Percentiles rank a stretch among this genome's conserved stretches.
Evolutionary conservation across 1,140 invertebrate species (phyloP).

Genomic region (Zaprionus lachaisei): DNA sequence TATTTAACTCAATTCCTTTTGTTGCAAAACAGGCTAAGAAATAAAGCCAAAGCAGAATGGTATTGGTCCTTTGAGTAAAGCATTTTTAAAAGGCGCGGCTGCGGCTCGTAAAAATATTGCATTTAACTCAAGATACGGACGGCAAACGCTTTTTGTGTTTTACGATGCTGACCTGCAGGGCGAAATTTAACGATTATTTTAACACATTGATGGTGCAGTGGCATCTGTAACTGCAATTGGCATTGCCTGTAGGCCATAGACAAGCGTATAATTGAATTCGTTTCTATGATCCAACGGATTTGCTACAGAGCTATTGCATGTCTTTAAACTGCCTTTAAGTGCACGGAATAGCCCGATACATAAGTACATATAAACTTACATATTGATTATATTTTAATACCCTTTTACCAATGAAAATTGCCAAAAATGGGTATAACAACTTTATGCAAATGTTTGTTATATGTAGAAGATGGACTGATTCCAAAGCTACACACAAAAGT

Average conservation of each 20-base stretch:
- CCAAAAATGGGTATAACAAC: too few relatives aligned
- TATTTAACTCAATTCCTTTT: constrained; percentile 61
- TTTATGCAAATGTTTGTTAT: not conserved
- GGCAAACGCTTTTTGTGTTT: constrained; percentile 62
- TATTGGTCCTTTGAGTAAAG: constrained; percentile 11
- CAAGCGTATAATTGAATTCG: constrained; percentile 77
- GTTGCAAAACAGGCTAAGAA: constrained; percentile 56
- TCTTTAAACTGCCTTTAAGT: constrained; percentile 63
- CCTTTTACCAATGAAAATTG: not conserved
- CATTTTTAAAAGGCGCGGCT: constrained; percentile 34
- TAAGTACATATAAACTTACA: not conserved
- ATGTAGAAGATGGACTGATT: too few relatives aligned
- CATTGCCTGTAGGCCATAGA: constrained; percentile 45
- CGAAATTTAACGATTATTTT: constrained; percentile 69
- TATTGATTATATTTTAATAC: not conserved
- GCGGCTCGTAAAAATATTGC: constrained; percentile 77
- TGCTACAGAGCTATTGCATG: constrained; percentile 56
- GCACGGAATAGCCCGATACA: constrained; percentile 23
- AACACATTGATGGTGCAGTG: constrained; percentile 62
- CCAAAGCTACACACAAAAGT: too few relatives aligned
- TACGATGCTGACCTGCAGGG: constrained; percentile 44
- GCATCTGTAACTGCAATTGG: constrained; percentile 6
- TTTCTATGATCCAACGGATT: constrained; percentile 63
- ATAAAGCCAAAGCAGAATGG: constrained; percentile 11
- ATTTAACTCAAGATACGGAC: constrained; percentile 53